Conservation (phyloP, 1,140 invertebrate genomes). For the Eubasilissa regina region DNA sequence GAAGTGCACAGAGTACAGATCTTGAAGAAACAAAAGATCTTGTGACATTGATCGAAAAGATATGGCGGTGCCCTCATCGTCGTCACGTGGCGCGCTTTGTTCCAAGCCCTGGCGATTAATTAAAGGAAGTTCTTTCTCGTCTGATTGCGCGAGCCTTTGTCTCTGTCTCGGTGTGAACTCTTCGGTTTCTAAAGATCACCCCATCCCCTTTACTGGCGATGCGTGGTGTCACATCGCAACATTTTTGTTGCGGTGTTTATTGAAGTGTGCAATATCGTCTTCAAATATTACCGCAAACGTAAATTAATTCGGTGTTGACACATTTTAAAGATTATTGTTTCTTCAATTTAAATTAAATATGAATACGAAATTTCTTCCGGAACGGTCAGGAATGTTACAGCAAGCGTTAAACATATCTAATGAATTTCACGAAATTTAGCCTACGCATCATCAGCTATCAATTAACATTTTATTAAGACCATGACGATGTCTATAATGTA, state of each 20-base stretch:
- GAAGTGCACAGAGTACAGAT: conserved; percentile 4
- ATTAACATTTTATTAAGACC: too few relatives aligned
- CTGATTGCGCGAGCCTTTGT: conserved; percentile 48
- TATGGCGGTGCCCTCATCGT: conserved; percentile 58
- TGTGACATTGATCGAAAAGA: conserved; percentile 59
- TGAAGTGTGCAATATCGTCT: background rate
- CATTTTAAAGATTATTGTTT: too few relatives aligned
- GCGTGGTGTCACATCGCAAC: conserved; percentile 33
- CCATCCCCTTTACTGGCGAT: background rate
- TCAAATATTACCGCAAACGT: too few relatives aligned
- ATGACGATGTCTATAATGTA: too few relatives aligned
- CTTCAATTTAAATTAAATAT: too few relatives aligned
- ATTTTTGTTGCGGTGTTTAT: conserved; percentile 20
- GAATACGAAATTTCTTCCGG: too few relatives aligned
- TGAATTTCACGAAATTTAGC: too few relatives aligned
- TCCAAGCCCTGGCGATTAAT: conserved; percentile 50
- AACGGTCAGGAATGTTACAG: too few relatives aligned
- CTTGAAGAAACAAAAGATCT: conserved; percentile 55
- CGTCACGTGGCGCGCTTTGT: conserved; percentile 52
- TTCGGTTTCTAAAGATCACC: conserved; percentile 17
- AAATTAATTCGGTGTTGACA: too few relatives aligned
- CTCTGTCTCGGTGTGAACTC: conserved; percentile 25
- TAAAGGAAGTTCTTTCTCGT: conserved; percentile 52
- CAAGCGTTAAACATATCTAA: too few relatives aligned
- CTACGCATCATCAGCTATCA: too few relatives aligned